Percentiles rank a stretch among this genome's conserved stretches.
Evolutionary conservation across 2,113 vertebrate genomes (phyloP).

Genomic region (Craseonycteris thonglongyai): DNA sequence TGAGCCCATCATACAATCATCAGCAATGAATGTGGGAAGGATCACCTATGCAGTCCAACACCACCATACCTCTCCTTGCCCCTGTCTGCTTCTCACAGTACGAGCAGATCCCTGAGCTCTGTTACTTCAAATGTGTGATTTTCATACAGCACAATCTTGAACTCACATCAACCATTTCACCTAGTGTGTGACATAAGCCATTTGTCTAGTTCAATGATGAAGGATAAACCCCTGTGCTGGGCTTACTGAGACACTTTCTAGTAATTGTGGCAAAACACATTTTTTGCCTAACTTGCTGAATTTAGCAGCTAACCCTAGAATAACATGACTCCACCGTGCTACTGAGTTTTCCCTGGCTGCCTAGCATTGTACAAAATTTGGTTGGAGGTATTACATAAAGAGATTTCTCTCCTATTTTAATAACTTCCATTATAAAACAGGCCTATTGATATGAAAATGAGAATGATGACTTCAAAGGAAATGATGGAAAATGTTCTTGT

Average conservation of each 20-base stretch:
- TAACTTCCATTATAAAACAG: not conserved
- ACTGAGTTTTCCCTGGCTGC: not conserved
- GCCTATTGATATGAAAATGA: not conserved
- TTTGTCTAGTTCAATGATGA: not conserved
- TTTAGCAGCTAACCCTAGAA: not conserved
- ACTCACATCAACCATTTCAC: not conserved
- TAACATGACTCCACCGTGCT: not conserved
- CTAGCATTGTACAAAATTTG: not conserved
- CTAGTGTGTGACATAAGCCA: not conserved
- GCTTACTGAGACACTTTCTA: not conserved
- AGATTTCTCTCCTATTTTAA: not conserved
- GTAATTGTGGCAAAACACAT: not conserved
- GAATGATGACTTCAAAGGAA: not conserved
- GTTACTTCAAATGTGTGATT: not conserved
- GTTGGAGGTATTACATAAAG: not conserved
- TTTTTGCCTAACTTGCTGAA: not conserved
- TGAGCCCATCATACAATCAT: accelerated
- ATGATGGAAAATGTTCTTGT: not conserved
- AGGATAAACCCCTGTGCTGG: too few relatives aligned
- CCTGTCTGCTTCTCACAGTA: not conserved
- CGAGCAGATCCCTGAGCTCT: not conserved
- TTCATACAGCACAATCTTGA: not conserved
- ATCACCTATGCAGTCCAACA: not conserved
- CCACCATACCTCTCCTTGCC: not conserved
- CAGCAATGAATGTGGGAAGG: not conserved